Percentiles rank a stretch among this genome's conserved stretches.
Evolutionary conservation across 2,797 vertebrate species (phyloP).

Genomic region (Aeoliscus strigatus): DNA sequence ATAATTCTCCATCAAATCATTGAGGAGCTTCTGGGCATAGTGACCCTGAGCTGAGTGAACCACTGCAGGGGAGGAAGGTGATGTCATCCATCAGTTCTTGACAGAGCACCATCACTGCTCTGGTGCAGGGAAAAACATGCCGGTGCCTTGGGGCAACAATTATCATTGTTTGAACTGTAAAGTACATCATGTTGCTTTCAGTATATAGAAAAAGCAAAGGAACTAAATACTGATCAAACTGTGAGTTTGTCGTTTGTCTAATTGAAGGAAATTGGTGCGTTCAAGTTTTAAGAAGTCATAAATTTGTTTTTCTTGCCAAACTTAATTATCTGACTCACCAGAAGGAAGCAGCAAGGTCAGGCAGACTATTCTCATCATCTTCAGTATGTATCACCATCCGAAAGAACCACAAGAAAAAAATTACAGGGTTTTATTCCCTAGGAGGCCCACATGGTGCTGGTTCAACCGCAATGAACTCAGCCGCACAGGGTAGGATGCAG

Average conservation of each 20-base stretch:
- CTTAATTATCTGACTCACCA: conserved; percentile 54
- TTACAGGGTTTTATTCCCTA: conserved; percentile 24
- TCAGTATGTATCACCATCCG: conserved; percentile 27
- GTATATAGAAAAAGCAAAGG: no score
- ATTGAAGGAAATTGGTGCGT: neutral
- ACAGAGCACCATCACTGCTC: neutral
- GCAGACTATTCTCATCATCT: conserved; percentile 50
- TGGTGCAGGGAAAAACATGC: no score
- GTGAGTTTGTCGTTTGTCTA: no score
- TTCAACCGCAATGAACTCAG: conserved; percentile 64
- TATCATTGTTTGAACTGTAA: neutral
- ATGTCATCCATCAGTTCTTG: neutral
- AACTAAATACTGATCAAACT: neutral
- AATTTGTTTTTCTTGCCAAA: no score
- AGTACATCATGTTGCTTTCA: no score
- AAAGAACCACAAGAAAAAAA: conserved; percentile 9
- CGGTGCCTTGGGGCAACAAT: neutral
- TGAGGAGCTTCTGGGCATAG: conserved; percentile 89
- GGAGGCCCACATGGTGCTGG: conserved; percentile 40
- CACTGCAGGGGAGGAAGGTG: conserved; percentile 53
- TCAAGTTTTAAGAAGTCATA: neutral
- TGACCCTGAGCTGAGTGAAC: conserved; percentile 84
- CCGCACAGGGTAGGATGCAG: conserved; percentile 34
- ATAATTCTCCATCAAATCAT: conserved; percentile 90
- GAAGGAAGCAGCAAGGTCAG: conserved; percentile 58